Base-by-base conservation (phyloP, 1,140 invertebrate species). In the Nephila pilipes region DNA sequence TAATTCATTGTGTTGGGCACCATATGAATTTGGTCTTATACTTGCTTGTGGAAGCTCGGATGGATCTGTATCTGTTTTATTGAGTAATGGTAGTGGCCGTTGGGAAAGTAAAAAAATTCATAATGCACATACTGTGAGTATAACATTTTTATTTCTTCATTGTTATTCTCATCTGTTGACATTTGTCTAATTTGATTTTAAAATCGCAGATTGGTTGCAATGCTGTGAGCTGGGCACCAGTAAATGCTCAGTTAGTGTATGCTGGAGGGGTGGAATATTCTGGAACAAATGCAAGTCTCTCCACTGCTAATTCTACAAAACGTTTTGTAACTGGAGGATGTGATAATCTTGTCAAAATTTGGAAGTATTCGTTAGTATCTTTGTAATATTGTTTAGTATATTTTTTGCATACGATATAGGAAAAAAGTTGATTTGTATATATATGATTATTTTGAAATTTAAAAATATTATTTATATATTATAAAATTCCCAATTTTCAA, bases 261-360 rank as follows among this genome's bases (percentile, higher is more conserved):
- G 54, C 25, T 18, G 20, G 20, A 32, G n/a, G 22, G 1, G 54
- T n/a, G 16, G 91, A 93, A 10, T 60, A 38, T n/a, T 79, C 83
- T 16, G 90, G 80, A 85, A 32, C 81, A 36, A 93, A 87, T 80
- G 25, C 91, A 25, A 93, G 80, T 60, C 36, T 85, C 2, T 57
- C 83, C 4, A 63, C 25, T 18, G 54, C 91, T 18, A 87, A 60
- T 75, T 94, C 95, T 55, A 95, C 97, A 0, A 99, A 98, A 95
- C 97, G 99, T 93, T 96, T 99, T 94, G 99, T 99, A 0, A 98
- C 98, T 94, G 99, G 99, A 75, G 99, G 99, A 92, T 99, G 99
- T 96, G 99, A 99, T 96, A 99, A 99, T 96, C 96, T 99, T 60
- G 98, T 99, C 0, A 99, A 99, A 96, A 99, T 99, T 94, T 99